A percentile compares a stretch with the other conserved stretches of the same genome.
These are phyloP conservation scores for Scaptomyza flava DNA, from an alignment of 2,888 invertebrate genomes.

Conservation along the genomic window DNA sequence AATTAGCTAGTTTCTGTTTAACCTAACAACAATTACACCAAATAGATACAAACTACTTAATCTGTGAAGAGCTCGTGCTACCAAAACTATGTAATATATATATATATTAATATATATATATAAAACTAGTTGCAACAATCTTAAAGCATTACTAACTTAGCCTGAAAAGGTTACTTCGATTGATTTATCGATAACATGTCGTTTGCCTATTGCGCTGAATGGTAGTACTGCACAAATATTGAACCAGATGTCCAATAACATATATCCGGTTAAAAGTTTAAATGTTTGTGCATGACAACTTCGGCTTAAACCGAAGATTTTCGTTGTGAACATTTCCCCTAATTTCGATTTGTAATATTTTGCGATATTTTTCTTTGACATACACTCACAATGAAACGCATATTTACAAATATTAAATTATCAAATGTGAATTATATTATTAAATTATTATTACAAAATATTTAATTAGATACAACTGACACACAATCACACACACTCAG, in stretches of 20 bases:
- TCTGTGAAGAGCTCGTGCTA: conserved; percentile 39
- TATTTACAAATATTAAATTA: conserved; percentile 13
- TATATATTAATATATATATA: conserved; percentile 21
- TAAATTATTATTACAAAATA: too few relatives aligned
- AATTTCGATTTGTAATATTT: conserved; percentile 71
- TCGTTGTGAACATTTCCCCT: conserved; percentile 54
- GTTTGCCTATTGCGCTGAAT: conserved; percentile 19
- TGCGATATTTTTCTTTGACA: conserved; percentile 65
- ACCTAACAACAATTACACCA: conserved; percentile 19
- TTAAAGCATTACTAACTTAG: conserved; percentile 66
- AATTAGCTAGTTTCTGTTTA: conserved; percentile 61
- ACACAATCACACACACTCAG: conserved; percentile 15
- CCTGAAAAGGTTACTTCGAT: not conserved
- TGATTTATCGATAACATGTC: conserved; percentile 21
- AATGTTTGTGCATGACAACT: conserved; percentile 34
- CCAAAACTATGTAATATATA: conserved; percentile 32
- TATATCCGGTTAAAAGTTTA: not conserved
- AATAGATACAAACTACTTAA: conserved; percentile 24
- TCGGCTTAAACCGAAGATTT: conserved; percentile 44
- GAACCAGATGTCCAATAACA: not conserved
- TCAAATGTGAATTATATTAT: too few relatives aligned
- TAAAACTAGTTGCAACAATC: conserved; percentile 62
- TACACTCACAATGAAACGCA: conserved; percentile 17
- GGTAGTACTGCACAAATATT: conserved; percentile 33
- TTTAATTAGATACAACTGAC: conserved; percentile 18